Evolutionary conservation across 2,797 vertebrate genomes (phyloP), one percentile per base, ranked within the genome.

Genomic region (Typhlichthys eigenmanni): DNA sequence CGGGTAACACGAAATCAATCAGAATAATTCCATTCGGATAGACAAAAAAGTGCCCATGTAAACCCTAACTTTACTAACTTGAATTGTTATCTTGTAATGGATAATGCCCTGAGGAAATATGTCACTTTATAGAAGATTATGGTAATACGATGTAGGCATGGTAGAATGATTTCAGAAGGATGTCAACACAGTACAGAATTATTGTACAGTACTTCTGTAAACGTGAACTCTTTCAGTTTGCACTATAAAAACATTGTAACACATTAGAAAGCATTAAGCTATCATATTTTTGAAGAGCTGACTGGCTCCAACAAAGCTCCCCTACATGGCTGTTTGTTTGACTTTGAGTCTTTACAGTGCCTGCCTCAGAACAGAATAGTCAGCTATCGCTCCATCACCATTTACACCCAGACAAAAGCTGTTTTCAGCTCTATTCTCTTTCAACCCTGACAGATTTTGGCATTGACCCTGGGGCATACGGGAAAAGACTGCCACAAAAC

Each of bases 391-490:
- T 68, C 62, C 54, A 70, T 73, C 57, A 68, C 49, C 34, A 38
- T 57, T 6, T 60, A 34, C 62, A 43, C 17, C 2, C 29, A 57
- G 61, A 75, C 60, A 72, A 58, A 60, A 48, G 55, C 34, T 75
- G 62, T 62, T 55, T 64, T 70, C 57, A 71, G 57, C 60, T 59
- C 60, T 45, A 19, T 49, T 47, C 62, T 69, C 62, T 62, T 63
- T 54, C 62, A 52, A 71, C 71, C 74, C 68, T 54, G 68, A 55
- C 64, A 73, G 62, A 62, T 54, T 58, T 64, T 73, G 69, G 72
- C 69, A 69, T 55, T 66, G 60, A 81, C 69, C 69, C 58, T 66
- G 8, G 47, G 45, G 14, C 13, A 67, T 52, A 55, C 24, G 55
- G 70, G 55, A 66, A 78, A 65, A 62, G 32, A 60, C 48, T 54